Evolutionary conservation across 1,140 invertebrate species (phyloP), one percentile per base, ranked within the genome.

Genomic region (Platorchestia sp.): DNA sequence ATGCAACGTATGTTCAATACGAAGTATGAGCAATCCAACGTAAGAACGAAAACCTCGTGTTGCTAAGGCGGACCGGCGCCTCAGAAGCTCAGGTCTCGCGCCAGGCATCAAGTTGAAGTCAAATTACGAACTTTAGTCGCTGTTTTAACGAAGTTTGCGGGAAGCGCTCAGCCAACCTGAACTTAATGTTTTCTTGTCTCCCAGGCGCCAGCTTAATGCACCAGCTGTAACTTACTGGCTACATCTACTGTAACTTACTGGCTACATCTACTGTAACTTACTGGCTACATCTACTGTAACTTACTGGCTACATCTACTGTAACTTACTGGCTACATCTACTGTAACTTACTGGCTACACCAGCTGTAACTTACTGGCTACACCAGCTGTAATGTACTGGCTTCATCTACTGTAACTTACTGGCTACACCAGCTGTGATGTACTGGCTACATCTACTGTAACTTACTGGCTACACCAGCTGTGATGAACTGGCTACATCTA

Each of bases 61-160:
- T 44, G 87, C 41, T 14, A 42, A 42, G 87, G 41, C 87, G 5
- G 87, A 42, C 41, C 87, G 5, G 41, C 87, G 41, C 87, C 36
- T 27, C 10, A 42, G 41, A 42, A 42, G 43, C 45, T 44, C 19
- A 44, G 43, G 43, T 93, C 91, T 93, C 91, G 19, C n/a, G 43
- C 6, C 91, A 45, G 40, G 43, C 91, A 45, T 47, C 91, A 93
- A 45, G 43, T 93, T 47, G 43, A 42, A 93, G 91, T 45, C 91
- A 93, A 93, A 93, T 93, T 93, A 93, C 45, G 44, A 93, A 93
- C 91, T 93, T 93, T 93, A 45, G 43, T 45, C 44, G 45, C 91
- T 93, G 91, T 45, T 45, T 10, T 93, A 93, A 93, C 91, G 45
- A 93, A 93, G 91, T 93, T 93, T 19, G 87, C 87, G 44, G 91